Percentiles rank a stretch among this genome's conserved stretches.
These are phyloP conservation scores for Arrhamphus sclerolepis DNA, from an alignment of 2,797 vertebrate genomes.

Conservation along the genomic window DNA sequence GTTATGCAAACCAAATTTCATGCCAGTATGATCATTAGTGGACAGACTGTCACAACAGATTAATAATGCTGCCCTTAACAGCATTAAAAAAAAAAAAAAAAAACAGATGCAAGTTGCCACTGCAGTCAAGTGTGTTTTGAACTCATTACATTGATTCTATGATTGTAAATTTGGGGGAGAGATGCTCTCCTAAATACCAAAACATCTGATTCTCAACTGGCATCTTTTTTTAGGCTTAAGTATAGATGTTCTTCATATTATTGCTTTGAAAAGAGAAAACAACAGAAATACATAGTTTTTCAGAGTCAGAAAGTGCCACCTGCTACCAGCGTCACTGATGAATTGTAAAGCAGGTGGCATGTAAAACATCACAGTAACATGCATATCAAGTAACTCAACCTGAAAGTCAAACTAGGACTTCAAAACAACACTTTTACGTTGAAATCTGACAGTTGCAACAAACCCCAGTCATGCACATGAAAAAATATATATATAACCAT, in stretches of 20 bases:
- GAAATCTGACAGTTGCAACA: not conserved
- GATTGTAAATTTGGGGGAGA: not conserved
- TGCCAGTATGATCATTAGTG: not conserved
- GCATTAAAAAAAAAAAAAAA: not conserved
- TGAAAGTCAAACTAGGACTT: not conserved
- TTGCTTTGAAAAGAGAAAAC: too few relatives aligned
- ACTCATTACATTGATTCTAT: not conserved
- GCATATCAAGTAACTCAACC: not conserved
- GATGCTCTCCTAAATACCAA: too few relatives aligned
- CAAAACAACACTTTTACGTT: too few relatives aligned
- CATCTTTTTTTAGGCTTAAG: not conserved
- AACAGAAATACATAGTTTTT: not conserved
- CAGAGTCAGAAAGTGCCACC: too few relatives aligned
- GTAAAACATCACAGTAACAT: not conserved
- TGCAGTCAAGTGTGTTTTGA: not conserved
- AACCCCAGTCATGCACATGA: not conserved
- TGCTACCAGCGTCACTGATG: too few relatives aligned
- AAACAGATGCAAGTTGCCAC: not conserved
- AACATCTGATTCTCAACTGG: too few relatives aligned
- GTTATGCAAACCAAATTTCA: slow-evolving; percentile 1
- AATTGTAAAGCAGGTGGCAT: not conserved
- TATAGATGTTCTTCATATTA: not conserved
- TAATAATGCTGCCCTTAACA: not conserved
- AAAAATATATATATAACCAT: not conserved
- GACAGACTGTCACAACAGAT: not conserved